phyloP scores from a whole-genome alignment of 2,888 invertebrate genomes.

The Nomada ruficornis region DNA sequence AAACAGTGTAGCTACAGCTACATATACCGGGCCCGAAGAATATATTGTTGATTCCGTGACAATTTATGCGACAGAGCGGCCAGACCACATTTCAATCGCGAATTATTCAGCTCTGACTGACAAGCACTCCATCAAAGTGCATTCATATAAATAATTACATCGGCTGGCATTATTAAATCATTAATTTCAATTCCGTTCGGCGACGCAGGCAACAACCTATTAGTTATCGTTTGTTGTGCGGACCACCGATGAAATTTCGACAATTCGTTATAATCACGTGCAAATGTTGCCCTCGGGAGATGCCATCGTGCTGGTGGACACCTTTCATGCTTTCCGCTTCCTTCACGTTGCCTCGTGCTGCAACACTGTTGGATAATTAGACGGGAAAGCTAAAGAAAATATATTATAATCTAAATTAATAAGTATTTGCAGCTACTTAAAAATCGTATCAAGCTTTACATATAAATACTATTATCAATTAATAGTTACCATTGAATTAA shows the following conservation, averaged over 20 bases:
- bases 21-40: slow-evolving; percentile 71
- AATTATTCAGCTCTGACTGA: slow-evolving; percentile 77
- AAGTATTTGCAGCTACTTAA: slow-evolving; percentile 48
- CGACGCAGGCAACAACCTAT: slow-evolving; percentile 69
- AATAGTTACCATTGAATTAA: not conserved
- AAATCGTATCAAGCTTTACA: slow-evolving; percentile 35
- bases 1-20: slow-evolving; percentile 64
- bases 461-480: slow-evolving; percentile 34
- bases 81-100: slow-evolving; percentile 77
- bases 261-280: slow-evolving; percentile 61
- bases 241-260: slow-evolving; percentile 63
- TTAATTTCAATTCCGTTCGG: slow-evolving; percentile 74
- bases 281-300: slow-evolving; percentile 37
- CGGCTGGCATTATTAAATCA: slow-evolving; percentile 76
- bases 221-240: slow-evolving; percentile 65
- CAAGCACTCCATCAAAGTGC: slow-evolving; percentile 78
- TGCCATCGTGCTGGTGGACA: slow-evolving; percentile 5
- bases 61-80: slow-evolving; percentile 75
- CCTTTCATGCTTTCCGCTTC: not conserved
- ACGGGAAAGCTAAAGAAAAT: not conserved
- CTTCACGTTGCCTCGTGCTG: not conserved
- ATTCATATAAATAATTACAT: slow-evolving; percentile 81
- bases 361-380: not conserved
- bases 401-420: not conserved
- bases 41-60: slow-evolving; percentile 80